Evolutionary conservation across 1,140 invertebrate species (phyloP).

Genomic region (Drosophila carrolli): DNA sequence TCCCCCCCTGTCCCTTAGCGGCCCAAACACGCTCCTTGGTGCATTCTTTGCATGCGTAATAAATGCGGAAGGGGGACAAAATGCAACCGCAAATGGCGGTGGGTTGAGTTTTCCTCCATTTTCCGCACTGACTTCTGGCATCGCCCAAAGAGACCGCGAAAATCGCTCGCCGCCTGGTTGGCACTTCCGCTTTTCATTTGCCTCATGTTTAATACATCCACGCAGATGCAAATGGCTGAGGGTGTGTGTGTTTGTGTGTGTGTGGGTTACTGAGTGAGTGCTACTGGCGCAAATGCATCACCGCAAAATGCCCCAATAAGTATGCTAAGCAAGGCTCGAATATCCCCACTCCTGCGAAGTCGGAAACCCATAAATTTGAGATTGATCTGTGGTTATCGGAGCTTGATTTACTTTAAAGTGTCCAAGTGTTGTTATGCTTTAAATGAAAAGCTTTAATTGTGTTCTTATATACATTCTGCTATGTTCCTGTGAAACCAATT

Average conservation of each 20-base stretch:
- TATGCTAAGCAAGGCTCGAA: conserved; percentile 68
- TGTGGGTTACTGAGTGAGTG: conserved; percentile 8
- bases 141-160: conserved; percentile 27
- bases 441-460: no score
- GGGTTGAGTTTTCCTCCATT: conserved; percentile 22
- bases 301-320: conserved; percentile 74
- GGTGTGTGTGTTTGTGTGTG: neutral
- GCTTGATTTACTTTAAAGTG: neutral
- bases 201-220: conserved; percentile 57
- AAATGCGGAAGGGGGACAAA: conserved; percentile 45
- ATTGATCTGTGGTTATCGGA: conserved; percentile 56
- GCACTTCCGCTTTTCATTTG: conserved; percentile 75
- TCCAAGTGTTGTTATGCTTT: no score
- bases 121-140: conserved; percentile 35
- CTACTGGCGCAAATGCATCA: conserved; percentile 22
- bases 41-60: conserved; percentile 80
- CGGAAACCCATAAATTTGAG: conserved; percentile 60
- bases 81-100: conserved; percentile 37
- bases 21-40: conserved; percentile 20
- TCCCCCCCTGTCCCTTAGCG: neutral
- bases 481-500: no score
- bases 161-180: conserved; percentile 48
- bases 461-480: no score
- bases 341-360: conserved; percentile 3
- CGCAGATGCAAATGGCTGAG: conserved; percentile 50